Evolutionary conservation across 2,888 invertebrate genomes (phyloP), one percentile per base, ranked within the genome.

Genomic region (Sesamia inferens): DNA sequence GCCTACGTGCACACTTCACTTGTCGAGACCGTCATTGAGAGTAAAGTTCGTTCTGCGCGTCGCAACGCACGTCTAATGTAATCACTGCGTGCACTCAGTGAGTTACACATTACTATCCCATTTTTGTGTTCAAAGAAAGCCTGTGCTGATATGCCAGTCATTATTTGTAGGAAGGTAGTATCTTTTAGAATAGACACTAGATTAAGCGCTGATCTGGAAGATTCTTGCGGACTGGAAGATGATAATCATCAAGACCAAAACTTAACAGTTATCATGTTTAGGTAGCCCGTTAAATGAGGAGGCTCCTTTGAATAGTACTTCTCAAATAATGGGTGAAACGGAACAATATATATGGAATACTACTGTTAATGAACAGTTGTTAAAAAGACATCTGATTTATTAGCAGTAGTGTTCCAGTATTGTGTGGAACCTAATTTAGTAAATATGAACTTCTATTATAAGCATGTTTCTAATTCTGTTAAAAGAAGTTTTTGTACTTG

Each of bases 41-140:
- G 91, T 95, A 91, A 92, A 90, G 93, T 95, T 93, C 91, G 91
- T 93, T 91, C 96, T 93, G 88, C 95, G 94, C 94, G 88, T 90
- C 94, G 93, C 92, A 89, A 90, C 94, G 89, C 93, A 93, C 96
- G 88, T 90, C 95, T 94, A 90, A 90, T 93, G 94, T 96, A 95
- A 94, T 94, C 96, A 96, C 96, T 96, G 96, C 96, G 95, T 92
- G 94, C 94, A 94, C 94, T 93, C 96, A 96, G 96, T 96, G 96
- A 96, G 96, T 96, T 95, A 94, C 95, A 95, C 90, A 94, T 95
- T 94, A 93, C 94, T 94, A 93, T 93, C 93, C 91, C 89, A 91
- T 94, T 92, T 92, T 93, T 94, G 94, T 93, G 93, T 93, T 93
- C 92, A 91, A 86, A 90, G 90, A 90, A 90, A 89, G 87, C 88